Conservation (phyloP, 2,797 vertebrate species). For the Onychomys arenicola region DNA sequence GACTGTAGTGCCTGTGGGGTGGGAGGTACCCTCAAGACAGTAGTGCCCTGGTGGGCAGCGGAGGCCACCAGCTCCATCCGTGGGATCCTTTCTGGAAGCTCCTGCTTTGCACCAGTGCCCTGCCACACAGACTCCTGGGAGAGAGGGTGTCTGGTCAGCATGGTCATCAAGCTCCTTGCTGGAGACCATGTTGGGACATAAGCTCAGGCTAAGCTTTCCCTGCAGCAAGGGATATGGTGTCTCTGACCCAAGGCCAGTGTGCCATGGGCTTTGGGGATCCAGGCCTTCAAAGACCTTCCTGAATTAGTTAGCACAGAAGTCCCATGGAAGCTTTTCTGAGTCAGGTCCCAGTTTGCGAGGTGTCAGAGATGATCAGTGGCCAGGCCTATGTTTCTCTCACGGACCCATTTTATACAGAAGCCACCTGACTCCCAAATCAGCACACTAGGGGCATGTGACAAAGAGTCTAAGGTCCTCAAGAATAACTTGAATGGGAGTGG, state of each 20-base stretch:
- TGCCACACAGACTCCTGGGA: constrained; percentile 90
- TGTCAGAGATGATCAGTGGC: neutral
- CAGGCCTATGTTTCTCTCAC: neutral
- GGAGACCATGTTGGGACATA: neutral
- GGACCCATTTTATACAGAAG: neutral
- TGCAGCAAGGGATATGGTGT: neutral
- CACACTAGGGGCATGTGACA: rapidly evolving
- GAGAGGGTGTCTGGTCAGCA: neutral
- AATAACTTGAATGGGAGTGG: no score
- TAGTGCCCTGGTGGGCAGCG: constrained; percentile 93
- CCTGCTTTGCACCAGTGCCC: constrained; percentile 94
- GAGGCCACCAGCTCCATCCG: constrained; percentile 88
- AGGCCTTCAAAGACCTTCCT: no score
- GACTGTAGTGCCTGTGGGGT: no score
- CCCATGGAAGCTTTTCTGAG: neutral
- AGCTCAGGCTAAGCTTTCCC: neutral
- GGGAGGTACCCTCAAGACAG: constrained; percentile 90
- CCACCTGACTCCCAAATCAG: neutral
- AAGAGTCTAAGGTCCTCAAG: neutral
- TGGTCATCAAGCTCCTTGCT: neutral
- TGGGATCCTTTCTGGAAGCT: constrained; percentile 88
- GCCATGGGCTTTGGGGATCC: neutral
- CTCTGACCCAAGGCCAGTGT: neutral
- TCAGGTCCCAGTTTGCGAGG: neutral
- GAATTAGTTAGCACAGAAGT: neutral